phyloP scores from a whole-genome alignment of 2,888 invertebrate species.

The Caradrina kadenii region DNA sequence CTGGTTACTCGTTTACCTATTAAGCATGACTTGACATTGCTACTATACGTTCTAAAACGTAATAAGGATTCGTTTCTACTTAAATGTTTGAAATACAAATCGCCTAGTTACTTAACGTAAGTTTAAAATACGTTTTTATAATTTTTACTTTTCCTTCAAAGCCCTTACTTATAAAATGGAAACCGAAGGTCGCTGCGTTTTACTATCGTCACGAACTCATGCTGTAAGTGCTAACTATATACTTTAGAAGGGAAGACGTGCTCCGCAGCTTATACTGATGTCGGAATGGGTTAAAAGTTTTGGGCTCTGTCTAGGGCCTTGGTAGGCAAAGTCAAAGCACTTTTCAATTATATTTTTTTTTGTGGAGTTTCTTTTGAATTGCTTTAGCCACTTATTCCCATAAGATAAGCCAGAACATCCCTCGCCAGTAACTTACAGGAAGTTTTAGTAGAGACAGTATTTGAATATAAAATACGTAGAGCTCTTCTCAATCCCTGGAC shows the following conservation, averaged over 20 bases:
- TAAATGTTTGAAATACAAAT: neutral
- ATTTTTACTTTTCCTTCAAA: constrained; percentile 20
- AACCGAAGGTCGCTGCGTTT: constrained; percentile 56
- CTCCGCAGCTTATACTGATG: neutral
- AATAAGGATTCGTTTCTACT: neutral
- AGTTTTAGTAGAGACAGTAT: no score
- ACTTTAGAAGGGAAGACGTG: constrained; percentile 55
- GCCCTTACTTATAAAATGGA: constrained; percentile 48
- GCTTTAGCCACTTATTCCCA: no score
- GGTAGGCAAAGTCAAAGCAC: neutral
- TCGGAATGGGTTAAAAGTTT: neutral
- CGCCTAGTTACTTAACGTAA: constrained; percentile 12
- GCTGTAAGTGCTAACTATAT: constrained; percentile 42
- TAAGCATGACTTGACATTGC: constrained; percentile 49
- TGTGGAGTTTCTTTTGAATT: neutral
- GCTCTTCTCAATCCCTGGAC: no score
- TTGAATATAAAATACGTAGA: neutral
- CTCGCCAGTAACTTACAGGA: no score
- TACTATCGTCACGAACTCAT: constrained; percentile 59
- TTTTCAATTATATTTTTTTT: no score
- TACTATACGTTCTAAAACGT: constrained; percentile 43
- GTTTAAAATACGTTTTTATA: constrained; percentile 5
- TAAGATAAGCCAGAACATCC: no score
- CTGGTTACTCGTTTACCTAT: constrained; percentile 36
- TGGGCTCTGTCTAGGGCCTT: neutral